These are phyloP conservation scores for Lycopodina hypogea DNA, from an alignment of 37 sponge, comb jelly and placozoan species.

Conservation along the genomic window DNA sequence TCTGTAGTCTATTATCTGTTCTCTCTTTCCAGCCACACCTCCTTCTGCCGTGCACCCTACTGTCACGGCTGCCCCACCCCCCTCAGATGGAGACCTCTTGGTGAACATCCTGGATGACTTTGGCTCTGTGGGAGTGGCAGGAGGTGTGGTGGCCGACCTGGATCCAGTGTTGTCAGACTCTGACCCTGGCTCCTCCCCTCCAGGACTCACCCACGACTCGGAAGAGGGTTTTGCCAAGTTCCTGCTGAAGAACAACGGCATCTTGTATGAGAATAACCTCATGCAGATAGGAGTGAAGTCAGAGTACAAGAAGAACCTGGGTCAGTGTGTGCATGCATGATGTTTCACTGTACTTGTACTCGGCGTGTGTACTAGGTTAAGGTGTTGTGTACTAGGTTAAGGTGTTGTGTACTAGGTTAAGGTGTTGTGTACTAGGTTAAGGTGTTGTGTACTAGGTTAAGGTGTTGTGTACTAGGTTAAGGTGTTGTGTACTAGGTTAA, in stretches of 20 bases:
- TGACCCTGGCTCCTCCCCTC: not conserved
- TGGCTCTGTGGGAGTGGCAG: not conserved
- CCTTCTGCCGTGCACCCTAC: not conserved
- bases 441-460: no score
- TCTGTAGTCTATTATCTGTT: no score
- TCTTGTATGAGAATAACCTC: conserved; percentile 84
- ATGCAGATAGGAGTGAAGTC: conserved; percentile 96
- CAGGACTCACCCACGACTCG: conserved; percentile 41
- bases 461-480: no score
- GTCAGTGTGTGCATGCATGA: conserved; percentile 18
- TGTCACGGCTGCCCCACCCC: not conserved
- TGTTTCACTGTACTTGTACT: not conserved
- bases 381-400: no score
- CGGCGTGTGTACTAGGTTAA: not conserved
- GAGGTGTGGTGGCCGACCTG: not conserved
- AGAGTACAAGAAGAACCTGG: conserved; percentile 72
- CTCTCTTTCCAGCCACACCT: not conserved
- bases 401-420: no score
- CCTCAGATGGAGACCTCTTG: conserved; percentile 9
- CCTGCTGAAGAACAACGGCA: conserved; percentile 82
- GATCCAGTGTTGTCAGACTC: not conserved
- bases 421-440: no score
- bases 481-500: no score
- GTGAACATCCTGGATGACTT: conserved; percentile 37
- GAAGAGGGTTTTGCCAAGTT: conserved; percentile 53